Evolutionary conservation across 1,140 invertebrate species (phyloP).

Genomic region (Halesus radiatus): DNA sequence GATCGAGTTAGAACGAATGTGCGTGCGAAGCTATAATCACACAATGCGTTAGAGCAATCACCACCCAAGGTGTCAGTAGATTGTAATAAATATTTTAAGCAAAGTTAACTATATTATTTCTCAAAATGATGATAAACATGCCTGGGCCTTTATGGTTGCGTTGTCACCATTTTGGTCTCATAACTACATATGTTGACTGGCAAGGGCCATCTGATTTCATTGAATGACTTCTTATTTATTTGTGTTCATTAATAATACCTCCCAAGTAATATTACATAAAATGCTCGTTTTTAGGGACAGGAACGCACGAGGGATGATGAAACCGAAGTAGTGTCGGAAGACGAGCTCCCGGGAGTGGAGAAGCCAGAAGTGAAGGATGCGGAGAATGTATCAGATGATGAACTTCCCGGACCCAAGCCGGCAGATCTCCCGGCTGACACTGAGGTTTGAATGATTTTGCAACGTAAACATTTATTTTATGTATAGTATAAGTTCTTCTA

Average conservation of each 20-base stretch:
- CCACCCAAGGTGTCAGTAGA: too few relatives aligned
- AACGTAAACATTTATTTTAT: too few relatives aligned
- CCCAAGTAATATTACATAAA: not conserved
- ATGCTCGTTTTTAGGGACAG: not conserved
- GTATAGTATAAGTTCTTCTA: too few relatives aligned
- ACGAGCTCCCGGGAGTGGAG: conserved; percentile 79
- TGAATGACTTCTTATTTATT: too few relatives aligned
- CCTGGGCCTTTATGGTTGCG: conserved; percentile 48
- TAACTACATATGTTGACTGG: conserved; percentile 48
- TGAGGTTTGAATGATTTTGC: conserved; percentile 69
- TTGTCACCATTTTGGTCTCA: conserved; percentile 52
- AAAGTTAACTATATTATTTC: too few relatives aligned
- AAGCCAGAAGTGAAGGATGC: conserved; percentile 68
- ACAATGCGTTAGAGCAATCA: too few relatives aligned
- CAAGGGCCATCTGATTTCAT: conserved; percentile 57
- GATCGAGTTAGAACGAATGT: too few relatives aligned
- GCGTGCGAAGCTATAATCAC: too few relatives aligned
- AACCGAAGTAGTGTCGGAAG: conserved; percentile 86
- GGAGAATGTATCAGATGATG: conserved; percentile 72
- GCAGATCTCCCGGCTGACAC: conserved; percentile 85
- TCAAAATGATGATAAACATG: conserved; percentile 54
- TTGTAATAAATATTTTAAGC: too few relatives aligned
- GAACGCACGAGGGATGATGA: conserved; percentile 65
- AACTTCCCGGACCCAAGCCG: conserved; percentile 80
- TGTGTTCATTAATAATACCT: too few relatives aligned